Evolutionary conservation across 2,888 invertebrate genomes (phyloP), one percentile per base, ranked within the genome.

Genomic region (Torymus tubicola): DNA sequence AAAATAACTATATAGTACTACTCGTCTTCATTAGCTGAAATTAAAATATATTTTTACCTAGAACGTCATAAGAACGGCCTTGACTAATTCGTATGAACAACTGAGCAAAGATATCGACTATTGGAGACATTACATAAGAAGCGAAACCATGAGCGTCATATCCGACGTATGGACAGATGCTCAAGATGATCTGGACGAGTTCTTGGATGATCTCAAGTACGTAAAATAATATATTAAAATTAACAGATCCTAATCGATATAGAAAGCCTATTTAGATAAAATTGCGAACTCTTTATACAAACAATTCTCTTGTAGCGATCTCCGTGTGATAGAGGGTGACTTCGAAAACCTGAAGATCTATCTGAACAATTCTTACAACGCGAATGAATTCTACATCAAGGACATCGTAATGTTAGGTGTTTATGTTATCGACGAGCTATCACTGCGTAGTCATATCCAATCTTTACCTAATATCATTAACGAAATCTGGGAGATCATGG

Each of bases 401-500:
- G 95, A 96, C 86, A 93, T 96, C 0, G 94, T 95, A 0, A 94
- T 93, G 78, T 93, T 95, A 78, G 93, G 94, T 0, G 91, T 94
- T 58, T 94, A 94, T 71, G 92, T 96, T 1, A 91, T 96, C 63
- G 96, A 97, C 85, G 96, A 97, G 88, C 92, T 96, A 88, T 95
- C 96, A 0, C 93, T 96, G 67, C 92, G 94, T 79, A 94, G 94
- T 81, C 96, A 96, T 87, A 93, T 96, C 84, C 94, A 96, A 85
- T 95, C 95, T 0, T 87, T 96, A 71, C 96, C 96, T 0, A 95
- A 95, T 67, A 95, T 96, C 31, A 92, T 96, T 0, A 95, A 95
- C 68, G 96, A 96, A 89, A 93, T 96, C 87, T 96, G 96, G 95
- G 95, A 95, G 5, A 94, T 96, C 85, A 95, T 96, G 95, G 96